Conservation (phyloP, 1,140 invertebrate genomes). For the Diabrotica virgifera region DNA sequence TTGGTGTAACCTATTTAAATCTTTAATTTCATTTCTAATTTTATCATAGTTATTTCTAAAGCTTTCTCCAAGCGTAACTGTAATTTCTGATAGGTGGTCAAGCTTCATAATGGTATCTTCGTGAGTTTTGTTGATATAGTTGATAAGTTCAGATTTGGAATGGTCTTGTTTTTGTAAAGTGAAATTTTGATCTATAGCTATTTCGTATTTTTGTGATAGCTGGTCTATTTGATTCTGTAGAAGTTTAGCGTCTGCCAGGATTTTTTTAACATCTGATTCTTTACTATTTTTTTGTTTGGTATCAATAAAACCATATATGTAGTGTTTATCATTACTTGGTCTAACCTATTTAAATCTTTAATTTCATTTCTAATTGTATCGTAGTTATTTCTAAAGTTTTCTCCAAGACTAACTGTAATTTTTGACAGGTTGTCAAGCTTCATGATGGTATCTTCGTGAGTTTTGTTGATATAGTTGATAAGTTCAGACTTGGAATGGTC, state of each 20-base stretch:
- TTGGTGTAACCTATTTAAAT: slow-evolving; percentile 70
- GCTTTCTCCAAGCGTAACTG: slow-evolving; percentile 54
- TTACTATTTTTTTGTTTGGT: no score
- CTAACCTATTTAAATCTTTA: slow-evolving; percentile 65
- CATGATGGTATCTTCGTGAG: slow-evolving; percentile 53
- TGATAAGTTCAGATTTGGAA: slow-evolving; percentile 32
- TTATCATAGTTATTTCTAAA: slow-evolving; percentile 58
- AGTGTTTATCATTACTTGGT: slow-evolving; percentile 77
- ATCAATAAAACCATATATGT: no score
- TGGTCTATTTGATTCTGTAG: slow-evolving; percentile 21
- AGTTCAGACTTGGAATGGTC: slow-evolving; percentile 28
- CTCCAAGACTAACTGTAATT: slow-evolving; percentile 54
- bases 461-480: slow-evolving; percentile 44
- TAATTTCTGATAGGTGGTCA: slow-evolving; percentile 53
- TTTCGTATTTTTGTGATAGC: slow-evolving; percentile 31
- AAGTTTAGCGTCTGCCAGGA: slow-evolving; percentile 30
- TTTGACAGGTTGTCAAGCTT: slow-evolving; percentile 54
- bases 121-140: slow-evolving; percentile 46
- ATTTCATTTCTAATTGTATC: slow-evolving; percentile 55
- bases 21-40: slow-evolving; percentile 53
- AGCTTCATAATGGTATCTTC: slow-evolving; percentile 55
- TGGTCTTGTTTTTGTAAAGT: slow-evolving; percentile 28
- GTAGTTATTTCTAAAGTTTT: slow-evolving; percentile 57
- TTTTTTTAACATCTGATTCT: slow-evolving; percentile 32
- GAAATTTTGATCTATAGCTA: slow-evolving; percentile 31